phyloP scores from a whole-genome alignment of 2,888 invertebrate species.

The Cantharis rufa region DNA sequence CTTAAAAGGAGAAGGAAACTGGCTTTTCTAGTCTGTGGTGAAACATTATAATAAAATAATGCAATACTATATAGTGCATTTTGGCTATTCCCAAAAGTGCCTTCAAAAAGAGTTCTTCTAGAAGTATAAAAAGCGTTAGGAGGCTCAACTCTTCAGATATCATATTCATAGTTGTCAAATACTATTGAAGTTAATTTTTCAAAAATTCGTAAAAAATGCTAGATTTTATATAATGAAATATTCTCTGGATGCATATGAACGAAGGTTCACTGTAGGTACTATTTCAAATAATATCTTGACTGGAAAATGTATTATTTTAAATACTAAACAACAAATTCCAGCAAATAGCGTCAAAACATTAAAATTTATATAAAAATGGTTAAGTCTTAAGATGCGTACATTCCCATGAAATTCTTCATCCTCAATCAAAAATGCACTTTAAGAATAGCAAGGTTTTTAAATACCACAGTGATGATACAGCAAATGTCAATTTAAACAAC shows the following conservation, averaged over 20 bases:
- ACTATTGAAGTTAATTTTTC: too few relatives aligned
- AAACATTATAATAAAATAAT: too few relatives aligned
- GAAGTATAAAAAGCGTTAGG: too few relatives aligned
- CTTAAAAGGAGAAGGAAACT: too few relatives aligned
- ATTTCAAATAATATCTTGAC: not conserved
- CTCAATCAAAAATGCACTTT: not conserved
- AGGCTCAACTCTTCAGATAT: too few relatives aligned
- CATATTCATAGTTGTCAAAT: too few relatives aligned
- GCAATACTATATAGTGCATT: too few relatives aligned
- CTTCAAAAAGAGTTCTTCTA: too few relatives aligned
- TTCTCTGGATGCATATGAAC: not conserved
- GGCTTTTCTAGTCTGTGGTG: too few relatives aligned
- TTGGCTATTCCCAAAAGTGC: too few relatives aligned
- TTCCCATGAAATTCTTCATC: not conserved
- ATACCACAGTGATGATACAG: not conserved
- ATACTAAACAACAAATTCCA: not conserved
- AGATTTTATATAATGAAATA: too few relatives aligned
- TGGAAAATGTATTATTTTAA: not conserved
- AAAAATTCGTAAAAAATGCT: too few relatives aligned
- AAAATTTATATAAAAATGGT: not conserved
- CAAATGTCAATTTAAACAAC: not conserved
- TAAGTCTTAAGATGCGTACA: not conserved
- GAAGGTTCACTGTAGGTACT: not conserved
- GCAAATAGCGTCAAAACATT: not conserved
- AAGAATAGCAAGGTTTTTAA: not conserved